These are phyloP conservation scores for Cryptoblepharus egeriae DNA, from an alignment of 2,797 vertebrate species.

Conservation along the genomic window DNA sequence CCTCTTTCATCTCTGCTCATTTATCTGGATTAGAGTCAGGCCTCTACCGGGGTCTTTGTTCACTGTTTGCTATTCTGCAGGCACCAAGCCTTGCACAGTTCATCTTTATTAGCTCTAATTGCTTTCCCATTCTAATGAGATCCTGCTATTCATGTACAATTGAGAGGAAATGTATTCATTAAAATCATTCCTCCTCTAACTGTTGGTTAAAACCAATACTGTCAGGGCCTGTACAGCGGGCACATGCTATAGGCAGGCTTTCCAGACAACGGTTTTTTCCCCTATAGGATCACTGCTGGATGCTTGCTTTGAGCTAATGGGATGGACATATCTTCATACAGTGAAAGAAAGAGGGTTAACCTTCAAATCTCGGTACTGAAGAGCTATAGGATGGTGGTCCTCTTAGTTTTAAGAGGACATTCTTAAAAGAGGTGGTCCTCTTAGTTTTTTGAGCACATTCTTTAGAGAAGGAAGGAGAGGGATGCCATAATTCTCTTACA, in stretches of 20 bases:
- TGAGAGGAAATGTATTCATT: constrained; percentile 85
- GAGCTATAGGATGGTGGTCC: not conserved
- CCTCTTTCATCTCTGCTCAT: constrained; percentile 60
- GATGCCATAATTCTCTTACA: too few species aligned
- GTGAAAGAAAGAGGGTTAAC: not conserved
- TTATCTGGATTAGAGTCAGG: constrained; percentile 74
- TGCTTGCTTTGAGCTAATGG: too few species aligned
- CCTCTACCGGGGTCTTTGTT: constrained; percentile 72
- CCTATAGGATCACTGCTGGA: not conserved
- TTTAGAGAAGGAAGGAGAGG: too few species aligned
- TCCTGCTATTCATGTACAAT: constrained; percentile 79
- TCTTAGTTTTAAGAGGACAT: not conserved
- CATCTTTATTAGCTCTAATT: constrained; percentile 87
- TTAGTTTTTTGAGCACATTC: too few species aligned
- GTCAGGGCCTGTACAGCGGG: constrained; percentile 45
- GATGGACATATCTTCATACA: too few species aligned
- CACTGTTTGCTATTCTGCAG: constrained; percentile 77
- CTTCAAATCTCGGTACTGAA: too few species aligned
- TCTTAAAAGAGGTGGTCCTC: too few species aligned
- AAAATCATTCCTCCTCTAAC: constrained; percentile 81
- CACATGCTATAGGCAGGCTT: too few species aligned
- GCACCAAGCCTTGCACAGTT: constrained; percentile 69
- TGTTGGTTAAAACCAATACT: constrained; percentile 72
- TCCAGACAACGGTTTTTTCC: not conserved
- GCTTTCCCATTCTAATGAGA: constrained; percentile 84